These are phyloP conservation scores for Rhagonycha lutea DNA, from an alignment of 2,888 invertebrate genomes.

Conservation along the genomic window DNA sequence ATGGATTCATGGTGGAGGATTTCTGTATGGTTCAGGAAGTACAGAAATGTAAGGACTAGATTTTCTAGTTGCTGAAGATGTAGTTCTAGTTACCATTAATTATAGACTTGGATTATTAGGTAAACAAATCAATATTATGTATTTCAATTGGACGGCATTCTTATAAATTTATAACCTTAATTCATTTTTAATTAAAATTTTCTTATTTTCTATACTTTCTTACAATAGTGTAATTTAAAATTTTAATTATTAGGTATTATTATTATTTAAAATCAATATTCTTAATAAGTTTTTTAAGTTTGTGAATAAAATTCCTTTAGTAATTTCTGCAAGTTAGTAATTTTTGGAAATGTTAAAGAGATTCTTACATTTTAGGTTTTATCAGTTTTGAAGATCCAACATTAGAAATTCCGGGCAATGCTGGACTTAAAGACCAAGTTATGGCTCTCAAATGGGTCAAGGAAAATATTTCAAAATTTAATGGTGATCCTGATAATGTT, in stretches of 20 bases:
- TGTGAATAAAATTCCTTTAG: too few species aligned
- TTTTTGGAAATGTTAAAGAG: too few species aligned
- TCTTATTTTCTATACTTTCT: too few species aligned
- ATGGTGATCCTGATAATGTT: slow-evolving; percentile 54
- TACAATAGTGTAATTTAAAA: too few species aligned
- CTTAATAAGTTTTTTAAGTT: too few species aligned
- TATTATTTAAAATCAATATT: too few species aligned
- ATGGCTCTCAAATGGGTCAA: slow-evolving; percentile 6
- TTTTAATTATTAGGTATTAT: too few species aligned
- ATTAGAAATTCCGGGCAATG: slow-evolving; percentile 54
- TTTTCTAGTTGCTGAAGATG: slow-evolving; percentile 24
- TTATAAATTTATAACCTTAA: too few species aligned
- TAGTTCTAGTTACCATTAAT: slow-evolving; percentile 31
- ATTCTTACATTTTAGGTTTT: slow-evolving; percentile 43
- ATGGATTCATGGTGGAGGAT: slow-evolving; percentile 37
- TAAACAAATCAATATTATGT: background rate
- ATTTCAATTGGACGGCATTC: too few species aligned
- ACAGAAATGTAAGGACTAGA: slow-evolving; percentile 27
- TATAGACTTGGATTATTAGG: slow-evolving; percentile 32
- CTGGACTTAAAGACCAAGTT: slow-evolving; percentile 43
- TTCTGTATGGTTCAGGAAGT: slow-evolving; percentile 23
- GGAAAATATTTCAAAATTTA: slow-evolving; percentile 54
- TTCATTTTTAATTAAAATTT: too few species aligned
- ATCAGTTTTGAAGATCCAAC: slow-evolving; percentile 50
- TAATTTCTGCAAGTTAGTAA: too few species aligned